Evolutionary conservation across 2,888 invertebrate genomes (phyloP).

Genomic region (Cetonia aurata): DNA sequence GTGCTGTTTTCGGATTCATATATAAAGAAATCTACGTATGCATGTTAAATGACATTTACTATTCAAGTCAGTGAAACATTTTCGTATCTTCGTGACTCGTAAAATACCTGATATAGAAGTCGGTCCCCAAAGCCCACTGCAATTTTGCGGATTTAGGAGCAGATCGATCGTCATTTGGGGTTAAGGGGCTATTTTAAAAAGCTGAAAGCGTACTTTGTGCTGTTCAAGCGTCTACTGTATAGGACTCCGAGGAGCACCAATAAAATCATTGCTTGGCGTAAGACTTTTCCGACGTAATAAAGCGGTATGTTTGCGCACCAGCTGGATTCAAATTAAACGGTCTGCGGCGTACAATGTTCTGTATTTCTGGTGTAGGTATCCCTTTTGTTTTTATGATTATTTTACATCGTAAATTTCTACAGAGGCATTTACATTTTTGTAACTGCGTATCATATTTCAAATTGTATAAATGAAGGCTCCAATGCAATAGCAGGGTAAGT

Average conservation of each 20-base stretch:
- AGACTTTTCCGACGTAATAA: slow-evolving; percentile 41
- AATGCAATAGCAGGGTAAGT: no score
- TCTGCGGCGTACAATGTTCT: background rate
- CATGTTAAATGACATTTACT: slow-evolving; percentile 23
- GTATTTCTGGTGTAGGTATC: background rate
- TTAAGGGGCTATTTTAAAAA: slow-evolving; percentile 67
- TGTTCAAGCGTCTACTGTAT: slow-evolving; percentile 61
- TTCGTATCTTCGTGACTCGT: slow-evolving; percentile 41
- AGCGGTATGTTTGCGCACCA: slow-evolving; percentile 33
- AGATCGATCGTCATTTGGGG: slow-evolving; percentile 67
- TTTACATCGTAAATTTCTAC: no score
- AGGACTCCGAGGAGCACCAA: slow-evolving; percentile 61
- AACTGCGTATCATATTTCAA: no score
- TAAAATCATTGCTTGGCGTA: slow-evolving; percentile 64
- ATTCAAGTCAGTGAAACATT: slow-evolving; percentile 31
- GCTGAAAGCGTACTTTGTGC: slow-evolving; percentile 67
- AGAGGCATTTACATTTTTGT: no score
- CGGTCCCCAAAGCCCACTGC: slow-evolving; percentile 61
- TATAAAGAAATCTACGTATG: slow-evolving; percentile 4
- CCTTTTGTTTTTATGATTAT: no score
- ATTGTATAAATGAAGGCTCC: no score
- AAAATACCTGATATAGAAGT: slow-evolving; percentile 44
- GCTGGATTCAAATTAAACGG: slow-evolving; percentile 26
- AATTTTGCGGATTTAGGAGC: slow-evolving; percentile 65
- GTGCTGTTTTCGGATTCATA: slow-evolving; percentile 11